Base-by-base conservation (phyloP, 2,888 invertebrate genomes). In the Parochlus steinenii region DNA sequence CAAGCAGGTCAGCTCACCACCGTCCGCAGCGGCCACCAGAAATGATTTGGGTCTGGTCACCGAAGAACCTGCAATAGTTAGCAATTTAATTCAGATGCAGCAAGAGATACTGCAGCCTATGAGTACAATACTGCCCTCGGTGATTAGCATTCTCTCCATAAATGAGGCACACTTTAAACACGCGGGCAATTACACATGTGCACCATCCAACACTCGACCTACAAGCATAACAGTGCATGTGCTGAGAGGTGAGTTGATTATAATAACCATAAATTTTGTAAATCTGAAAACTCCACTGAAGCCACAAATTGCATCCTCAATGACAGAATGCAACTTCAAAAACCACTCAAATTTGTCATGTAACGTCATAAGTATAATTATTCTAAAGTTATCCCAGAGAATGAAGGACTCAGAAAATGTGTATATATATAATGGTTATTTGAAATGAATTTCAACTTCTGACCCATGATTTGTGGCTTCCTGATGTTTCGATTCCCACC, bases 111-210 rank as follows among this genome's bases (percentile, higher is more conserved):
- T n/a, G n/a, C n/a, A n/a, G n/a, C n/a, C n/a, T n/a, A n/a, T n/a
- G n/a, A n/a, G n/a, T n/a, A n/a, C n/a, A n/a, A n/a, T n/a, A n/a
- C 10, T 18, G 33, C 20, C 19, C 12, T 30, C 30, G 11, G 30
- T 28, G 2, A 34, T 19, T 22, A 79, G 78, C 45, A 69, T 75
- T 42, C 62, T 80, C 31, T 67, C 74, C 38, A 69, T 78, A 33
- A 68, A 71, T 18, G 72, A 74, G 46, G 75, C 74, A 1, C 60
- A 48, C 51, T 61, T 57, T 1, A 62, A 69, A 31, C 77, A 80
- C 48, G 72, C 74, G n/a, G 80, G 81, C 14, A 82, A 82, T 58
- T 82, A 81, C 52, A 76, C 77, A 8, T 82, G 82, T 49, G 76
- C 75, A 25, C 81, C 82, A 6, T 77, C 79, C 6, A 82, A 81